phyloP scores from a whole-genome alignment of 2,797 vertebrate species.

The Xenops minutus region DNA sequence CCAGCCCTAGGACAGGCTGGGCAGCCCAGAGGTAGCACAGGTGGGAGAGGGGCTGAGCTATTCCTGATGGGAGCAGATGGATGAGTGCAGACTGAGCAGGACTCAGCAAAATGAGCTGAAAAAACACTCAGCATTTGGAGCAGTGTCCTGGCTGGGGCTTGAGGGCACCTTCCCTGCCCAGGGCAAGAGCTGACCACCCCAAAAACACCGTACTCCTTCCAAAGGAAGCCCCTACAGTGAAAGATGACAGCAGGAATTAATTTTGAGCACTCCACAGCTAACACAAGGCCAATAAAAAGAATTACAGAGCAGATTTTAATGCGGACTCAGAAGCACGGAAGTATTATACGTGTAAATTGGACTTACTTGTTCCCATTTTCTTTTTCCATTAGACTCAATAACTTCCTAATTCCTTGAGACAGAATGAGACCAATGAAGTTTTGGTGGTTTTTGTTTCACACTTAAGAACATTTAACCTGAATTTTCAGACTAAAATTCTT shows the following conservation, averaged over 20 bases:
- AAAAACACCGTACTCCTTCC: accelerated
- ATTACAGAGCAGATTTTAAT: background rate
- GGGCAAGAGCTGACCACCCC: background rate
- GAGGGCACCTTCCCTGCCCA: background rate
- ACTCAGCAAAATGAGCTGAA: background rate
- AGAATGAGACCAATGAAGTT: background rate
- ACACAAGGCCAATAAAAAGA: too few species aligned
- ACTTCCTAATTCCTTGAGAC: background rate
- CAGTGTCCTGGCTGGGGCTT: background rate
- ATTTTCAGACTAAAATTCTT: background rate
- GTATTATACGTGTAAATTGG: accelerated
- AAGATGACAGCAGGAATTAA: accelerated
- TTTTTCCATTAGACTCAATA: background rate
- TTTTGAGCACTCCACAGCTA: background rate
- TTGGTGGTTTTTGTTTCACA: background rate
- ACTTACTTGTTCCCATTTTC: background rate
- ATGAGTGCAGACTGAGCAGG: background rate
- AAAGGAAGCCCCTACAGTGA: background rate
- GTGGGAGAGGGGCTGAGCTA: background rate
- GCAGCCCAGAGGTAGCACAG: background rate
- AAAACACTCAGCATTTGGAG: background rate
- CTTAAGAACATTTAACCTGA: background rate
- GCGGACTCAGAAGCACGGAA: background rate
- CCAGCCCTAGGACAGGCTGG: background rate
- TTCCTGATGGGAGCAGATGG: background rate